A percentile compares a stretch with the other conserved stretches of the same genome.
These are phyloP conservation scores for Laupala kohalensis DNA, from an alignment of 1,140 invertebrate genomes.

Conservation along the genomic window DNA sequence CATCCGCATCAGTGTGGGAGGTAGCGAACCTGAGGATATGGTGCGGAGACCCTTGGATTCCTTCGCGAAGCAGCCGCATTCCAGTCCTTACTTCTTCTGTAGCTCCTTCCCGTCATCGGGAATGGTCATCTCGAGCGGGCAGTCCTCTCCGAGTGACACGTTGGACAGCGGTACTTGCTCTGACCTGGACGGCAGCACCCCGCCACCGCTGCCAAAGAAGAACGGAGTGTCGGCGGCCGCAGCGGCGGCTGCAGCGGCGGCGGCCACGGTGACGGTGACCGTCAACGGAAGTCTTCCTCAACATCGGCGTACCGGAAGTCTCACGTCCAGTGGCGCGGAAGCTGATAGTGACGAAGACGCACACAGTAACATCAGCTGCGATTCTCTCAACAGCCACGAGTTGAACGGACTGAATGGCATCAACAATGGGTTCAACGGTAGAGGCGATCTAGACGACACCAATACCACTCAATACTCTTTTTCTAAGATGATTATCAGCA, in stretches of 20 bases:
- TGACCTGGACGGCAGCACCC: constrained; percentile 54
- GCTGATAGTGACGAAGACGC: constrained; percentile 44
- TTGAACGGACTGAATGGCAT: constrained; percentile 11
- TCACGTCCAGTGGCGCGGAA: constrained; percentile 39
- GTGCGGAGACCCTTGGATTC: constrained; percentile 13
- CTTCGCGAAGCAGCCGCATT: constrained; percentile 5
- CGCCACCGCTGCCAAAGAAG: constrained; percentile 54
- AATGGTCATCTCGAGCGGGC: constrained; percentile 38
- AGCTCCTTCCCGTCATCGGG: constrained; percentile 31
- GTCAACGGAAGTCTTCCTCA: constrained; percentile 27
- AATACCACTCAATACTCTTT: neutral
- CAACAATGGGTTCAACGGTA: constrained; percentile 7
- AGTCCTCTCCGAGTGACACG: constrained; percentile 63
- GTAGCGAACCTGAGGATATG: constrained; percentile 4
- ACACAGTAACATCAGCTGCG: constrained; percentile 55
- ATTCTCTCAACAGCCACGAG: constrained; percentile 47
- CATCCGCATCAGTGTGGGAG: constrained; percentile 10
- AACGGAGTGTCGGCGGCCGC: constrained; percentile 26
- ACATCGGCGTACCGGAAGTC: constrained; percentile 33
- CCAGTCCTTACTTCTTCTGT: constrained; percentile 39
- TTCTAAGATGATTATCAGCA: neutral
- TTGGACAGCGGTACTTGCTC: constrained; percentile 70
- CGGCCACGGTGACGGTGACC: constrained; percentile 30
- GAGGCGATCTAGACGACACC: neutral
- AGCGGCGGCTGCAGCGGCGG: constrained; percentile 15